Percentiles rank a stretch among this genome's conserved stretches.
Conservation (phyloP, 1,140 invertebrate species). For the Plectrocnemia conspersa region DNA sequence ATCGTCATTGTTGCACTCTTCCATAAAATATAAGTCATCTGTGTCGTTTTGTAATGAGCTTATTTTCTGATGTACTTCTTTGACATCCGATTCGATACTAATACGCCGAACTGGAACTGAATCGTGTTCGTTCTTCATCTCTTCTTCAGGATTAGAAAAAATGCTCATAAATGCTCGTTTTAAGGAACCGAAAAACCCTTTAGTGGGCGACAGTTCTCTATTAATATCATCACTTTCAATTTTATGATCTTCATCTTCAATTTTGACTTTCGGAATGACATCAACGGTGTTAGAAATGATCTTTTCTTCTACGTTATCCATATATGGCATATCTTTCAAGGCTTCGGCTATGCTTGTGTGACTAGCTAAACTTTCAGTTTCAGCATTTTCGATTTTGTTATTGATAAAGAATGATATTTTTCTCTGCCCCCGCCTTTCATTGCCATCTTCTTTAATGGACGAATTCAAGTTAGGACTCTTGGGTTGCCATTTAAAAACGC, state of each 20-base stretch:
- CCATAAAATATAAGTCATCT: conserved; percentile 11
- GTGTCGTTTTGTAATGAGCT: background rate
- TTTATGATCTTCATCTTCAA: conserved; percentile 6
- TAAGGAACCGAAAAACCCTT: conserved; percentile 27
- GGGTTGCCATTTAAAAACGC: conserved; percentile 8
- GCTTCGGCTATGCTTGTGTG: conserved; percentile 29
- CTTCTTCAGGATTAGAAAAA: conserved; percentile 20
- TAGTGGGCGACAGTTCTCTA: conserved; percentile 9
- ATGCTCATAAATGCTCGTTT: conserved; percentile 23
- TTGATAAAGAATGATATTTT: conserved; percentile 31
- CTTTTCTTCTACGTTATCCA: conserved; percentile 27
- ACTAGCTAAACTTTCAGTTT: conserved; percentile 1
- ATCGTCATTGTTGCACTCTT: conserved; percentile 28
- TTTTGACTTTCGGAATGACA: background rate
- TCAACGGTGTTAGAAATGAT: background rate
- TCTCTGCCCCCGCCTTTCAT: background rate
- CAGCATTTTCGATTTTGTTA: background rate
- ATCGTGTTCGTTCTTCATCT: no score
- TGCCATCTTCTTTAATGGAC: background rate
- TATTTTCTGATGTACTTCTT: no score
- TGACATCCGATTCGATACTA: conserved; percentile 2
- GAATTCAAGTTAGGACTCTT: conserved; percentile 12
- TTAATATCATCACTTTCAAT: background rate
- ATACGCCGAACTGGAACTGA: no score
- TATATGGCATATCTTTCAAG: conserved; percentile 32